Evolutionary conservation across 2,113 vertebrate genomes (phyloP), one percentile per base, ranked within the genome.

Genomic region (Psephotus haematonotus): DNA sequence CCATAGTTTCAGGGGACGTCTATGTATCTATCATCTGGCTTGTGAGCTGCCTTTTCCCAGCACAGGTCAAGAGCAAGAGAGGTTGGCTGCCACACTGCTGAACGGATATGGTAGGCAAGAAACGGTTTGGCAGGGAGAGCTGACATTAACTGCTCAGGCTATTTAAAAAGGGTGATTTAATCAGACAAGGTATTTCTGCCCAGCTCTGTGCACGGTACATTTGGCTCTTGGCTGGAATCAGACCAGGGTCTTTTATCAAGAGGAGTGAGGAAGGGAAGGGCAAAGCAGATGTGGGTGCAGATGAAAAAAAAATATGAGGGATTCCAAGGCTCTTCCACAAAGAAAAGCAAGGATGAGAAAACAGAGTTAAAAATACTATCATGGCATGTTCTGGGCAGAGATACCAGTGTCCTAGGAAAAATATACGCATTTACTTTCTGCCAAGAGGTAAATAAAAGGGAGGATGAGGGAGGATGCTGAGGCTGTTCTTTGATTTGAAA

Each of bases 121-220:
- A 80, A 12, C 5, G 17, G 46, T 81, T 96, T 96, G 96, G 96
- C 94, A 97, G 47, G 60, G 86, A 91, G 74, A 90, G 57, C 0
- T 95, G 94, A 95, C 86, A 92, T 76, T 85, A 91, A 76, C 89
- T 71, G 84, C 84, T 92, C 10, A 2, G 83, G 83, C 93, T 97
- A 97, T 97, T 97, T 96, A 70, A 95, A 93, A 96, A 85, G 37
- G 16, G 63, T 97, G 96, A 97, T 95, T 97, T 96, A 94, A 97
- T 95, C 93, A 28, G 74, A 44, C 1, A 4, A 96, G 85, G 84
- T 77, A 97, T 96, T 97, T 96, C 86, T 97, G 80, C 91, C 93
- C 92, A 83, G 79, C 71, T 92, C 92, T 3, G 3, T 82, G 81
- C 89, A 93, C 12, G 1, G 87, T 33, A 55, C 78, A 9, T 92